These are phyloP conservation scores for Lordiphosa collinella DNA, from an alignment of 1,140 invertebrate genomes.

Conservation along the genomic window DNA sequence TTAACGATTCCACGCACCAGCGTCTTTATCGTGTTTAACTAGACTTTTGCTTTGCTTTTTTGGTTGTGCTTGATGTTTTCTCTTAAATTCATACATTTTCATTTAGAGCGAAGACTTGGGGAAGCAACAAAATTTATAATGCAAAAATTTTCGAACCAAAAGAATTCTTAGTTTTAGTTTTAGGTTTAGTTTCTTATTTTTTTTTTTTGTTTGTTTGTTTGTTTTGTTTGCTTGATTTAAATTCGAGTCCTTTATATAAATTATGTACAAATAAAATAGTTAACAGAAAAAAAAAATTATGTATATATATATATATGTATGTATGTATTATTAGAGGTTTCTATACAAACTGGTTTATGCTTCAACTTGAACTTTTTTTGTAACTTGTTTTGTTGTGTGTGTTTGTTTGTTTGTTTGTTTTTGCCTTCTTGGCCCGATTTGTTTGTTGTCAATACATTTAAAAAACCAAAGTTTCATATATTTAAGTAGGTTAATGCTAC, in stretches of 20 bases:
- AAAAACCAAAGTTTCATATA: constrained; percentile 20
- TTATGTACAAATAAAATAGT: constrained; percentile 65
- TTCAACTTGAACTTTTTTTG: constrained; percentile 20
- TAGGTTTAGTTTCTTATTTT: constrained; percentile 23
- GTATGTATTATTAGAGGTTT: constrained; percentile 21
- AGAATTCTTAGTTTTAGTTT: constrained; percentile 1
- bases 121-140: constrained; percentile 57
- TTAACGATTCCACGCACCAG: constrained; percentile 57
- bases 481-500: constrained; percentile 3
- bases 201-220: constrained; percentile 37
- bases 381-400: background rate
- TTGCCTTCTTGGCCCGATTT: constrained; percentile 25
- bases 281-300: constrained; percentile 48
- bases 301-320: constrained; percentile 17
- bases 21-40: constrained; percentile 44
- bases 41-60: constrained; percentile 44
- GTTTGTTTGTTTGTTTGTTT: background rate
- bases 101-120: constrained; percentile 23
- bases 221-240: constrained; percentile 55
- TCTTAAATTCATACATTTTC: constrained; percentile 19
- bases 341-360: constrained; percentile 50
- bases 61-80: constrained; percentile 27
- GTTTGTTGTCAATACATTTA: constrained; percentile 58
- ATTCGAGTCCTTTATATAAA: constrained; percentile 76
- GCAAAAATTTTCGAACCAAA: constrained; percentile 12